Percentiles rank a stretch among this genome's conserved stretches.
Evolutionary conservation across 37 sponge, comb jelly and placozoan genomes (phyloP).

Genomic region (Aplysina aerophoba): DNA sequence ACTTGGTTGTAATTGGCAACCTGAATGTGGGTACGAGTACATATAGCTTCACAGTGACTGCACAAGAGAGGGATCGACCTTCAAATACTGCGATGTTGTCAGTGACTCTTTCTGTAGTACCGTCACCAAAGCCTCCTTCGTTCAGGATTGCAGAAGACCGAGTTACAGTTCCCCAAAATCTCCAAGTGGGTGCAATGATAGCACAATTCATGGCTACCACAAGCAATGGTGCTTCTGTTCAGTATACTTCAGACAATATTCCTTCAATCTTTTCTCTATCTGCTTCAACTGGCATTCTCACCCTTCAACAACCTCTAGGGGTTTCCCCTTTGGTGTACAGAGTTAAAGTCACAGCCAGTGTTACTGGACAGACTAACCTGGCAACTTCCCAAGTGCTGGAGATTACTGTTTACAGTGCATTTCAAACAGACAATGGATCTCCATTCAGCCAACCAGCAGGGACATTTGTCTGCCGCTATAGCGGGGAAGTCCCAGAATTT

Average conservation of each 20-base stretch:
- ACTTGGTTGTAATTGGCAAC: not conserved
- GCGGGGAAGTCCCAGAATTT: slow-evolving; percentile 32
- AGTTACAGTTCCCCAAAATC: slow-evolving; percentile 37
- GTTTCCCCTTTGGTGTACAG: slow-evolving; percentile 24
- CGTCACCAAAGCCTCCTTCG: slow-evolving; percentile 48
- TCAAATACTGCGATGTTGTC: not conserved
- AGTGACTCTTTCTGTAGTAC: not conserved
- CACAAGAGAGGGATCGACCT: not conserved
- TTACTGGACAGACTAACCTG: slow-evolving; percentile 43
- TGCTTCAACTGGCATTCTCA: slow-evolving; percentile 35
- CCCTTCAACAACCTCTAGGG: not conserved
- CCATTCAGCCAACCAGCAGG: slow-evolving; percentile 46
- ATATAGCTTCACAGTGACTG: slow-evolving; percentile 47
- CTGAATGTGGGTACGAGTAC: not conserved
- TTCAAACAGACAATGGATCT: not conserved
- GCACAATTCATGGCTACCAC: not conserved
- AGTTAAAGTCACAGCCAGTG: slow-evolving; percentile 47
- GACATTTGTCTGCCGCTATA: slow-evolving; percentile 34
- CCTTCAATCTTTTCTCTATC: slow-evolving; percentile 40
- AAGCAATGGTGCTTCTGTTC: slow-evolving; percentile 34
- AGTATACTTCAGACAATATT: slow-evolving; percentile 29
- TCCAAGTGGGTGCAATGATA: slow-evolving; percentile 19
- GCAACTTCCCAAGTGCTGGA: slow-evolving; percentile 25
- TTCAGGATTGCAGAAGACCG: slow-evolving; percentile 45
- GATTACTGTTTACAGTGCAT: slow-evolving; percentile 44